Percentiles rank a stretch among this genome's conserved stretches.
Evolutionary conservation across 1,140 invertebrate genomes (phyloP).

Genomic region (Drosophila kikkawai): DNA sequence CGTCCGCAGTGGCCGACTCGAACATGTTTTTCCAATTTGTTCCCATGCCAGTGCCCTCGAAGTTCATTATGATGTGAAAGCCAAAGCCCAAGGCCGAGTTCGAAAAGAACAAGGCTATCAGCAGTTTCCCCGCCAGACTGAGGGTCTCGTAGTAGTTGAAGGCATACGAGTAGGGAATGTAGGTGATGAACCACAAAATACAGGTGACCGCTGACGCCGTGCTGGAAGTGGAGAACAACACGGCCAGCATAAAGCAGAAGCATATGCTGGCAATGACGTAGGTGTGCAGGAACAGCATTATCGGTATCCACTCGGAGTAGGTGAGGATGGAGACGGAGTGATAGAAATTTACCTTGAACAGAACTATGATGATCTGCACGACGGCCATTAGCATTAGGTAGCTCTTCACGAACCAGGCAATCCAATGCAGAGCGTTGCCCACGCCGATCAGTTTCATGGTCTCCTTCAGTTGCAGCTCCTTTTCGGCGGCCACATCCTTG

Average conservation of each 20-base stretch:
- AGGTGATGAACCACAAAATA: constrained; percentile 90
- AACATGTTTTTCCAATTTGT: constrained; percentile 90
- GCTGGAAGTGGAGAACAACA: constrained; percentile 87
- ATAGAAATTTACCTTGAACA: constrained; percentile 10
- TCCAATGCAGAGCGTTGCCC: constrained; percentile 92
- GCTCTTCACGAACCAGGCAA: constrained; percentile 93
- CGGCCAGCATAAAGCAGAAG: constrained; percentile 88
- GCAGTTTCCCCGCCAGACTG: constrained; percentile 85
- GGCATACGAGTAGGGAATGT: constrained; percentile 90
- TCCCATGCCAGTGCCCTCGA: constrained; percentile 62
- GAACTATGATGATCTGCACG: constrained; percentile 85
- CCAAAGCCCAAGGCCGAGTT: constrained; percentile 92
- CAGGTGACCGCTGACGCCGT: constrained; percentile 87
- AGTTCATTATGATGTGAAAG: constrained; percentile 88
- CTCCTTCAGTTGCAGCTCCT: constrained; percentile 90
- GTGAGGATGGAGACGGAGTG: constrained; percentile 62
- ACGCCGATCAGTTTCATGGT: constrained; percentile 96
- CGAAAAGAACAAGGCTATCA: constrained; percentile 87
- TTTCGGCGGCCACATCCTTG: constrained; percentile 87
- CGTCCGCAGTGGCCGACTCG: constrained; percentile 88
- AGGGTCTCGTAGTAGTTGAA: constrained; percentile 87
- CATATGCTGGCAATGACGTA: constrained; percentile 86
- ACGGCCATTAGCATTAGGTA: constrained; percentile 89
- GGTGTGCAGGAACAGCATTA: constrained; percentile 86
- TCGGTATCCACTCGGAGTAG: constrained; percentile 76